Base-by-base conservation (phyloP, 1,140 invertebrate species). In the Copidosoma floridanum region DNA sequence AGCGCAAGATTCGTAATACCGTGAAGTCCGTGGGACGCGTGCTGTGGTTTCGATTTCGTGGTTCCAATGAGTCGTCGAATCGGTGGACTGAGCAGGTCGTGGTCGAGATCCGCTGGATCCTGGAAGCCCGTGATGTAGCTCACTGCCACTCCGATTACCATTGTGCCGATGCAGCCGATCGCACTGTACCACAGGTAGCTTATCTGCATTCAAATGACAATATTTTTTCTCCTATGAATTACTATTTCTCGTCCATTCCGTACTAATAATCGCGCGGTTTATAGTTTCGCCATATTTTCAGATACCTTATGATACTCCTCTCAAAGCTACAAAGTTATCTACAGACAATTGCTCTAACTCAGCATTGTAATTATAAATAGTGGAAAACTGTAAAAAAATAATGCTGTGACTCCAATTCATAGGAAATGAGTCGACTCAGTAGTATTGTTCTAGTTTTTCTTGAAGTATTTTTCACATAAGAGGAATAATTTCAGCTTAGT, bases 181-280 rank as follows among this genome's bases (percentile, higher is more conserved):
- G 85, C 84, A n/a, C 88, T 87, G 71, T 89, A 90, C 89, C 89
- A 91, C 63, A 91, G 76, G 73, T 89, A 91, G 26, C 88, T 89
- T 43, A 89, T 78, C 70, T 85, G 75, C 76, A 62, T 81, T 71
- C 18, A 40, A 1, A 24, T 46, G 4, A 20, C 20, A 46, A 23
- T 23, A 46, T n/a, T n/a, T 6, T 43, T 35, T 35, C 6, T 35
- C 14, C 32, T 35, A 35, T 14, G 32, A 6, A 35, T 35, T 8
- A 35, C 7, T 8, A 35, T 8, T 35, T 35, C 14, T 35, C 14
- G 6, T 35, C 6, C 14, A 35, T 35, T 8, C 6, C 14, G 7
- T 35, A 35, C 32, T 35, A 14, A 35, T 35, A 14, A 35, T 8
- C 14, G 14, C 32, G 32, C 32, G 32, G 6, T n/a, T n/a, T n/a